Evolutionary conservation across 2,113 vertebrate species (phyloP), one percentile per base, ranked within the genome.

Genomic region (Dicaeum eximium): DNA sequence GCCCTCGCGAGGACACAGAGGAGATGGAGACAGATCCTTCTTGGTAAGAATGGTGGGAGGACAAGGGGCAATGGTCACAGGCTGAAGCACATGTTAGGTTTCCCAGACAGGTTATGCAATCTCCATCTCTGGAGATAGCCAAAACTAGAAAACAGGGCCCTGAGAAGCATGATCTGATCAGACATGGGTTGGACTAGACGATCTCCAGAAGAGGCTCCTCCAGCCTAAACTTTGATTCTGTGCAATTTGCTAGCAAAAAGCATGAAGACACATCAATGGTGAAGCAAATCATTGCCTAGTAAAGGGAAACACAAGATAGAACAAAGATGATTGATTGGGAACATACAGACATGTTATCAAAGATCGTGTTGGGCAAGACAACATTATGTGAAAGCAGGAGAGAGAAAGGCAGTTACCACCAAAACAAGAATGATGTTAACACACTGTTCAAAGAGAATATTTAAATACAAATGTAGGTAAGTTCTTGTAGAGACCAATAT

Each of bases 1-100:
- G 27, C 44, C 42, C 13, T 28, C 2, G 0, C 0, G 1, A 75
- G 28, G n/a, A 53, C 6, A 65, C 30, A 45, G 51, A 77, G 54
- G 25, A 79, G 66, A 21, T 7, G 27, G 27, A 88, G 35, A 15
- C 48, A 67, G 33, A 64, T 40, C 45, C 5, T 54, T 50, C 71
- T 17, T 42, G 5, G 38, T 45, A 19, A 40, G 21, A 25, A 20
- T 37, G 30, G 11, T 20, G 18, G 19, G 15, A 44, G 38, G 57
- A 62, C 18, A 77, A 69, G 20, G 13, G 37, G 3, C 27, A 70
- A 31, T 6, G 15, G 28, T 28, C 37, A 61, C 25, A 66, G 14
- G 5, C 2, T 70, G 65, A 61, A 85, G 71, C 10, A 54, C 3
- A 5, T 16, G 23, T 3, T 28, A 14, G 20, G 19, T 50, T 94